Evolutionary conservation across 2,113 vertebrate genomes (phyloP), one percentile per base, ranked within the genome.

Genomic region (Orcinus orca): DNA sequence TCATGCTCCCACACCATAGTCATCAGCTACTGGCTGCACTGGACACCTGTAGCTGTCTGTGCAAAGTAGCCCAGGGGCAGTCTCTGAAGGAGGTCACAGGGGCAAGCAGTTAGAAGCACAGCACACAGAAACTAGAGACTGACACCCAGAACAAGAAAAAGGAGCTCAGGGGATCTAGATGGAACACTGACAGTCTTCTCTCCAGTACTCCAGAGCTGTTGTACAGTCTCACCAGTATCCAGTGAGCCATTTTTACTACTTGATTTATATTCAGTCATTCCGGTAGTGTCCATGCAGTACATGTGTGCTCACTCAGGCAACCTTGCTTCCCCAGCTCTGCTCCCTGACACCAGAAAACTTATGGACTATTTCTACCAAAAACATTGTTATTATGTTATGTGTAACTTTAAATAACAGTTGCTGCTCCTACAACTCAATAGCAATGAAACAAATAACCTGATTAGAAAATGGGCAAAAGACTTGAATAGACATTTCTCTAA

Each of bases 81-180:
- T 47, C 9, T 90, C 58, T 71, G 41, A 91, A 84, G 60, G 84
- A 31, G 8, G 80, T 47, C 71, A 17, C 29, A 62, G 23, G 26
- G 44, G 5, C n/a, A 38, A 55, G 41, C 14, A 47, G 20, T 13
- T 33, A 95, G 82, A 41, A 62, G 50, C 21, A 38, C 8, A 83
- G 6, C 29, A 41, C 47, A 31, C 21, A 79, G 38, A 47, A 29
- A 20, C 44, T 55, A 8, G 47, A 21, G 36, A 17, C 47, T 7
- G 21, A 58, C 74, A 17, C 60, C n/a, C 3, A 88, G 21, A 84
- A 36, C 23, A 58, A 44, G 33, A 9, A 47, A 44, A 94, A 47
- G 47, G 1, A 8, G 18, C 17, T 33, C 1, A 0, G 3, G 2
- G 1, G 6, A 44, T 23, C 6, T 18, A 18, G 12, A 21, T 13